Evolutionary conservation across 2,888 invertebrate genomes (phyloP), one percentile per base, ranked within the genome.

Genomic region (Xylota sylvarum): DNA sequence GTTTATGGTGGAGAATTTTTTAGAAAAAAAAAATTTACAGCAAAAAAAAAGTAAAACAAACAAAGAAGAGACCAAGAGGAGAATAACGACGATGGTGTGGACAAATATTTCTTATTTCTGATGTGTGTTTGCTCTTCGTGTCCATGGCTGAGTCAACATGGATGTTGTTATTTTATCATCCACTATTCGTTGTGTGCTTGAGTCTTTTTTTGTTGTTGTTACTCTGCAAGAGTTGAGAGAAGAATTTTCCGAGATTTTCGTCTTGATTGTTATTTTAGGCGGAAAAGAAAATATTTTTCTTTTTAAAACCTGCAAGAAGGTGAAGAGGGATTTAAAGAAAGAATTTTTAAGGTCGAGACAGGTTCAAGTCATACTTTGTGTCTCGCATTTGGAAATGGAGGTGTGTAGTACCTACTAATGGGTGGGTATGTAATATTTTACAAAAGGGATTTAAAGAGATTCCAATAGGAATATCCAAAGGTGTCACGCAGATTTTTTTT

Each of bases 61-160:
- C 32, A 83, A 60, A 69, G 27, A 58, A 60, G 37, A 32, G 9
- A 12, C 2, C 6, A n/a, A 65, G 19, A 48, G 14, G 19, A 69
- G 37, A 19, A 65, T 12, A 9, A 64, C 62, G 37, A 70, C 3
- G 55, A 69, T 62, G 32, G 69, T 37, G 65, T 50, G 74, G 69
- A 70, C 64, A 78, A 83, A 72, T 72, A 78, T 62, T 72, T 64
- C 50, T 65, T 83, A 27, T 40, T 69, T 43, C 35, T 37, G 70
- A 85, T 81, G 81, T 76, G 65, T 85, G 81, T 85, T 85, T 85
- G 81, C 72, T 76, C 76, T 81, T 48, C 76, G 72, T 81, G 81
- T 85, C 72, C 81, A 65, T 85, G 85, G 85, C 65, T 81, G 72
- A 85, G 85, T 85, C 85, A 85, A 85, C 85, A 85, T 81, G 46